Percentiles rank a stretch among this genome's conserved stretches.
These are phyloP conservation scores for Eristalis tenax DNA, from an alignment of 2,888 invertebrate species.

Conservation along the genomic window DNA sequence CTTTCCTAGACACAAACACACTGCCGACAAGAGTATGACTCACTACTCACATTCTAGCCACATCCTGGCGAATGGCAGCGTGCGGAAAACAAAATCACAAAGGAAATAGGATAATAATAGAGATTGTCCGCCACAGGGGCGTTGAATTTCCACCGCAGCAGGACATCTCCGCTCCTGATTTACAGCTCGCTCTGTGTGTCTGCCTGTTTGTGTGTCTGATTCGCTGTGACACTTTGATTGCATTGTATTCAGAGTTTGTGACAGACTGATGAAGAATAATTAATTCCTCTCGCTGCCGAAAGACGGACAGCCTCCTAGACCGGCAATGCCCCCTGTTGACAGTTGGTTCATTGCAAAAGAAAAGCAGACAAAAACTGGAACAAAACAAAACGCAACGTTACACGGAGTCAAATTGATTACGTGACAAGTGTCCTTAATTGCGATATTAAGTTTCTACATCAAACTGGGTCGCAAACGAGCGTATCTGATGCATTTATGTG, in stretches of 20 bases:
- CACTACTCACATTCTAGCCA: background rate
- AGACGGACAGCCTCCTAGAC: background rate
- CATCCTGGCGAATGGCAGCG: background rate
- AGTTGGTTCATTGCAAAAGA: too few relatives aligned
- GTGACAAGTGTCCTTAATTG: conserved; percentile 48
- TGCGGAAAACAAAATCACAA: conserved; percentile 13
- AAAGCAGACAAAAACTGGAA: background rate
- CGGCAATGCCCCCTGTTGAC: background rate
- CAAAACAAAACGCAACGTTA: background rate
- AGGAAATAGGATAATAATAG: conserved; percentile 48
- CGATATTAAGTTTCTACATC: conserved; percentile 15
- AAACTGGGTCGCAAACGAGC: conserved; percentile 8
- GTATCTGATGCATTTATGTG: conserved; percentile 9
- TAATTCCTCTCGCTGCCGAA: background rate
- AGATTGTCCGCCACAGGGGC: conserved; percentile 41
- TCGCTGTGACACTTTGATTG: conserved; percentile 36
- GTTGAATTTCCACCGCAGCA: conserved; percentile 43
- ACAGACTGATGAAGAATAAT: background rate
- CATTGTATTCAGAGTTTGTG: conserved; percentile 17
- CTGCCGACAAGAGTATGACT: background rate
- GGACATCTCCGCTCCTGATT: conserved; percentile 28
- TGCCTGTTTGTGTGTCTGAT: background rate
- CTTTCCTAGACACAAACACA: background rate
- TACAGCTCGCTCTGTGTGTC: background rate
- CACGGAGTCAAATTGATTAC: conserved; percentile 28